A percentile compares a stretch with the other conserved stretches of the same genome.
phyloP scores from a whole-genome alignment of 2,888 invertebrate species.

The Choreutis nemorana region DNA sequence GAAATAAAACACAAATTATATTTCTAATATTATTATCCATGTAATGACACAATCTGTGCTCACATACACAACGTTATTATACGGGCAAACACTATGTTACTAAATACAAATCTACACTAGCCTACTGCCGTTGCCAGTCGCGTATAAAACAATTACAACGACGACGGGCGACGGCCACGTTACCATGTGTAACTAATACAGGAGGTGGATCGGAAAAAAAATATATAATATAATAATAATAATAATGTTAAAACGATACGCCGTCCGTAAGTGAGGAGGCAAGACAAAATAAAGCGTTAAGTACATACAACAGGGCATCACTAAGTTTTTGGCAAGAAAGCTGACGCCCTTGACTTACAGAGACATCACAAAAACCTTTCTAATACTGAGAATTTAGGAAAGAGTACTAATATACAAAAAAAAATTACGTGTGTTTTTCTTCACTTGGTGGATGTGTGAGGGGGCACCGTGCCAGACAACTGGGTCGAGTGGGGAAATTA shows the following conservation, averaged over 20 bases:
- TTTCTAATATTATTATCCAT: constrained; percentile 60
- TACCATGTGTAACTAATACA: constrained; percentile 40
- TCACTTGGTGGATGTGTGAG: too few relatives aligned
- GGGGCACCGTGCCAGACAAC: too few relatives aligned
- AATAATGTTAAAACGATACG: too few relatives aligned
- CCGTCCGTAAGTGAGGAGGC: constrained; percentile 28
- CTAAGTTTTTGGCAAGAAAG: constrained; percentile 55
- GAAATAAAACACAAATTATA: constrained; percentile 62
- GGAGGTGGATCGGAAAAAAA: constrained; percentile 12
- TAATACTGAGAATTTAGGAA: constrained; percentile 54
- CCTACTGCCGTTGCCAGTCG: constrained; percentile 34
- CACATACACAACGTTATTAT: constrained; percentile 40
- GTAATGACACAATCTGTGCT: constrained; percentile 62
- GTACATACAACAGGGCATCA: too few relatives aligned
- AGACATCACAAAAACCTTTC: constrained; percentile 46
- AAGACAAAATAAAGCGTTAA: constrained; percentile 9
- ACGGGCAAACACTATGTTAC: constrained; percentile 46
- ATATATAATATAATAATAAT: constrained; percentile 23
- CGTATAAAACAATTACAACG: constrained; percentile 9
- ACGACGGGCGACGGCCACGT: constrained; percentile 27
- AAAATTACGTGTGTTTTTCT: too few relatives aligned
- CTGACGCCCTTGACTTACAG: too few relatives aligned
- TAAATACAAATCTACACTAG: constrained; percentile 48
- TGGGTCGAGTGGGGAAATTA: too few relatives aligned
- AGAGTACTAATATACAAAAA: constrained; percentile 58